phyloP scores from a whole-genome alignment of 2,113 vertebrate genomes.

The Sceloporus tristichus region DNA sequence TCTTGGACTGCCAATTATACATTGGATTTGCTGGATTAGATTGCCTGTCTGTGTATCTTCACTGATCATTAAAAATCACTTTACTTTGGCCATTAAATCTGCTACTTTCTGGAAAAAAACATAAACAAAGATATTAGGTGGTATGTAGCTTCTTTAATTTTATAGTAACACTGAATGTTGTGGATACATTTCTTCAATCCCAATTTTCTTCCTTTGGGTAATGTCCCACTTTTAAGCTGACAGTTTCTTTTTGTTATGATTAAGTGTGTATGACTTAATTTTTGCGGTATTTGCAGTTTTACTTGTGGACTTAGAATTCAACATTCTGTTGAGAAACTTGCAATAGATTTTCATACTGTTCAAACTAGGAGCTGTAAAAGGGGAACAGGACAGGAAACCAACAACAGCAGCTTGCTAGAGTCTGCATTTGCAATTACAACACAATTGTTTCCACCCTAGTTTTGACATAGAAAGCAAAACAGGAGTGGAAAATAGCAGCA shows the following conservation, averaged over 20 bases:
- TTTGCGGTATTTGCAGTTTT: neutral
- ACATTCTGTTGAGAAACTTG: slow-evolving; percentile 35
- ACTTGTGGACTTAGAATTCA: slow-evolving; percentile 35
- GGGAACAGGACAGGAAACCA: neutral
- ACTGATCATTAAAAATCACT: slow-evolving; percentile 56
- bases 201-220: slow-evolving; percentile 21
- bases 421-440: neutral
- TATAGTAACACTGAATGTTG: slow-evolving; percentile 11
- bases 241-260: slow-evolving; percentile 3
- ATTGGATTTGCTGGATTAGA: neutral
- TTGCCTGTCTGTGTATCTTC: neutral
- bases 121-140: neutral
- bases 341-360: neutral
- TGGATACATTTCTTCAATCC: slow-evolving; percentile 35
- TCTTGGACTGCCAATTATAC: neutral
- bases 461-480: neutral
- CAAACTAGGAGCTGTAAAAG: neutral
- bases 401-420: neutral
- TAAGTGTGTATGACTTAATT: neutral
- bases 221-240: neutral
- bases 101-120: slow-evolving; percentile 38
- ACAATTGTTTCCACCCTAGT: neutral
- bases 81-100: slow-evolving; percentile 36
- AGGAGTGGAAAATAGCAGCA: neutral
- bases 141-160: slow-evolving; percentile 22